Evolutionary conservation across 1,140 invertebrate species (phyloP).

Genomic region (Drosophila nigromelanica): DNA sequence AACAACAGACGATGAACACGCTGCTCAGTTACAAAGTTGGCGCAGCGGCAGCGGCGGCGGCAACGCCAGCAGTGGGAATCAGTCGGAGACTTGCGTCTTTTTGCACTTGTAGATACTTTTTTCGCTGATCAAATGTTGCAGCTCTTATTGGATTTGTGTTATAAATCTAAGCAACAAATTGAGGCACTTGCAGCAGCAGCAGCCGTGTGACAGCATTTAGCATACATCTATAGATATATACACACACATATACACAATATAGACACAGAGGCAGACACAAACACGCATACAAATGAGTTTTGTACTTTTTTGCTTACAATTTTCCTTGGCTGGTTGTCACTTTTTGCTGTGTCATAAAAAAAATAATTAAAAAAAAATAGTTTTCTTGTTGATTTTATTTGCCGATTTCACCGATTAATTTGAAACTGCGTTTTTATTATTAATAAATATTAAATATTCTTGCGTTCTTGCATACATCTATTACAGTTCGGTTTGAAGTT

Average conservation of each 20-base stretch:
- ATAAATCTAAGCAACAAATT: conserved; percentile 26
- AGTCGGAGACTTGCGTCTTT: conserved; percentile 12
- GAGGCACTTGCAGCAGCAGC: conserved; percentile 21
- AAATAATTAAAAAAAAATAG: conserved; percentile 7
- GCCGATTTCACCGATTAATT: neutral
- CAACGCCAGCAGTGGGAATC: conserved; percentile 1
- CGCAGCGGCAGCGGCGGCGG: neutral
- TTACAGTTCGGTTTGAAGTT: conserved; percentile 25
- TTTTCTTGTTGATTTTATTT: conserved; percentile 2
- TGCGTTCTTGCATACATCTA: conserved; percentile 11
- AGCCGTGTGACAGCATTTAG: conserved; percentile 27
- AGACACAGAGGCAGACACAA: conserved; percentile 3
- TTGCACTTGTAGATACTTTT: conserved; percentile 63
- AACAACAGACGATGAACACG: conserved; percentile 10
- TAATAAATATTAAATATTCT: conserved; percentile 21
- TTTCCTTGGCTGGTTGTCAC: conserved; percentile 38
- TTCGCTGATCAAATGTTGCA: conserved; percentile 28
- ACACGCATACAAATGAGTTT: conserved; percentile 29
- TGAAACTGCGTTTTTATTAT: conserved; percentile 12
- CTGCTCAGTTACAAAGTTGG: conserved; percentile 11
- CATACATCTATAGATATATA: conserved; percentile 43
- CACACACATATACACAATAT: conserved; percentile 1
- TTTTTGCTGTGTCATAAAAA: conserved; percentile 30
- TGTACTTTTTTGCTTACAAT: conserved; percentile 21
- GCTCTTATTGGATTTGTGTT: conserved; percentile 22